Conservation (phyloP, 2,888 invertebrate genomes). For the Heliconius cydno region DNA sequence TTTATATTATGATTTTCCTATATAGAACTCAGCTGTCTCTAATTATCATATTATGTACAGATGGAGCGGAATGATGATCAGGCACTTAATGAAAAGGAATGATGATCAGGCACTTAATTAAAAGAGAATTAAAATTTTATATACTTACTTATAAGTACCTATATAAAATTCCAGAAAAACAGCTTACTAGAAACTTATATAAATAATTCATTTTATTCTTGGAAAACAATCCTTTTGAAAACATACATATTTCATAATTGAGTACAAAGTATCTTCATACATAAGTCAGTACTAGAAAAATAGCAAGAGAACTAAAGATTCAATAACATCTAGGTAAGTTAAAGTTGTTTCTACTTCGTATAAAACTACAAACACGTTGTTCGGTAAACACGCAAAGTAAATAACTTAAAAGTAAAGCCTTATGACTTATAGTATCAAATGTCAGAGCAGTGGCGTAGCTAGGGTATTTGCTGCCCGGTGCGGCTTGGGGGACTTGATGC, state of each 20-base stretch:
- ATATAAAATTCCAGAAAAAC: background rate
- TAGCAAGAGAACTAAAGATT: slow-evolving; percentile 23
- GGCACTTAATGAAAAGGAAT: background rate
- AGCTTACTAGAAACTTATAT: background rate
- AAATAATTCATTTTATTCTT: slow-evolving; percentile 12
- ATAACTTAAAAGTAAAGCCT: slow-evolving; percentile 20
- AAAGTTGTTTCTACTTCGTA: slow-evolving; percentile 19
- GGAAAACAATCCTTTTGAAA: slow-evolving; percentile 12
- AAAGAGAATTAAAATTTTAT: background rate
- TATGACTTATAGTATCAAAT: slow-evolving; percentile 14
- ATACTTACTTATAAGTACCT: background rate
- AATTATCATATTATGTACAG: background rate
- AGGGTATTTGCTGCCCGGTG: too few species aligned
- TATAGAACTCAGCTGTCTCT: background rate
- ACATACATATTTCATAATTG: slow-evolving; percentile 28
- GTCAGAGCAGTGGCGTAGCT: too few species aligned
- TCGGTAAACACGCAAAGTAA: slow-evolving; percentile 18
- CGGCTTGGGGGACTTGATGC: too few species aligned
- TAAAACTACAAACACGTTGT: slow-evolving; percentile 21
- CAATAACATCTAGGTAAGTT: slow-evolving; percentile 26
- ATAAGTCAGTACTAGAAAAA: slow-evolving; percentile 27
- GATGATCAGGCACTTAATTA: background rate
- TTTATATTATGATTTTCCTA: background rate
- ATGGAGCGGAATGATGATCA: too few species aligned
- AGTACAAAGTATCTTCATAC: slow-evolving; percentile 25